phyloP scores from a whole-genome alignment of 2,888 invertebrate genomes.

The Drosophila greeni region DNA sequence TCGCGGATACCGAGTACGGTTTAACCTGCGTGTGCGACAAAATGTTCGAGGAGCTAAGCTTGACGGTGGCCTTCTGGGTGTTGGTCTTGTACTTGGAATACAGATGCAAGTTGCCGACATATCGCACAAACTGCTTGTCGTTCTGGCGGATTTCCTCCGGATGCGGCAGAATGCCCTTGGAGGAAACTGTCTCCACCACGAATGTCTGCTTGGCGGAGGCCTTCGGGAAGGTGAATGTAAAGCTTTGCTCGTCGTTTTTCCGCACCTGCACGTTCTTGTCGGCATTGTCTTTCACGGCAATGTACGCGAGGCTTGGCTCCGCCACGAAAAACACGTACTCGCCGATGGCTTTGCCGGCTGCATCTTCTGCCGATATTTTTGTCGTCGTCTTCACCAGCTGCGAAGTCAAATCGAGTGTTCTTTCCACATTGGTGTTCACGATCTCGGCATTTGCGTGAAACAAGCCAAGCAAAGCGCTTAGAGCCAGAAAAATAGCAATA shows the following conservation, averaged over 20 bases:
- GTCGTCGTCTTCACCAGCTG: conserved; percentile 91
- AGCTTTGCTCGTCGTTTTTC: conserved; percentile 81
- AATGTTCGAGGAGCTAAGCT: conserved; percentile 87
- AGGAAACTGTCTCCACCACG: conserved; percentile 85
- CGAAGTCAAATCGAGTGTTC: conserved; percentile 91
- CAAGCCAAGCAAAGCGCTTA: conserved; percentile 15
- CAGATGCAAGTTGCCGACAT: conserved; percentile 89
- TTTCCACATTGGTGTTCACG: conserved; percentile 88
- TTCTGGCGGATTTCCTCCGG: conserved; percentile 94
- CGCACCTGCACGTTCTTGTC: conserved; percentile 82
- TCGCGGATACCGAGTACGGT: conserved; percentile 88
- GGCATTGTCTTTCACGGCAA: conserved; percentile 84
- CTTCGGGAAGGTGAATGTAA: conserved; percentile 81
- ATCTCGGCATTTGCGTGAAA: conserved; percentile 80
- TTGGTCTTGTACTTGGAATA: conserved; percentile 89
- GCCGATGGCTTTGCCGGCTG: conserved; percentile 85
- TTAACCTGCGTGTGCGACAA: conserved; percentile 88
- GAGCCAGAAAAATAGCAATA: conserved; percentile 20
- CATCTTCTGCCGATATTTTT: conserved; percentile 91
- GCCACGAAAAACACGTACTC: conserved; percentile 85
- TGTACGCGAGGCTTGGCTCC: conserved; percentile 84
- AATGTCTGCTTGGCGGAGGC: conserved; percentile 68
- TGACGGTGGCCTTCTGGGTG: conserved; percentile 90
- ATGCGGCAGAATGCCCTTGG: conserved; percentile 88
- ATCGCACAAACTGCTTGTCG: conserved; percentile 95